Conservation (phyloP, 2,113 vertebrate genomes). For the Corydoras maculifer region DNA sequence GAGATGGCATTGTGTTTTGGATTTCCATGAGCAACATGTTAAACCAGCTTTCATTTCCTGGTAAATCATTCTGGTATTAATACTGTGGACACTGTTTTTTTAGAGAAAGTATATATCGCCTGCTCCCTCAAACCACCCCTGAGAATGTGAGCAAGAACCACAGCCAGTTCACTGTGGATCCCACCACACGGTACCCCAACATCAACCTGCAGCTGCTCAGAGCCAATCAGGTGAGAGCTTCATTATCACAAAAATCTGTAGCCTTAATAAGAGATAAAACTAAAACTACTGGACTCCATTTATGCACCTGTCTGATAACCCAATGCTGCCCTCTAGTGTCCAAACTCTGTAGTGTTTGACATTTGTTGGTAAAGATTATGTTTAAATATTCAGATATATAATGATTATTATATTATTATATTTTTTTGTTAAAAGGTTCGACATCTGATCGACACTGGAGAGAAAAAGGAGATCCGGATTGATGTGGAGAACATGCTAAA, state of each 20-base stretch:
- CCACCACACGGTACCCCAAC: slow-evolving; percentile 91
- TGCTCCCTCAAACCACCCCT: slow-evolving; percentile 93
- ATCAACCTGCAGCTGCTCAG: slow-evolving; percentile 84
- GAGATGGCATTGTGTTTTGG: slow-evolving; percentile 42
- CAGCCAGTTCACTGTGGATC: slow-evolving; percentile 91
- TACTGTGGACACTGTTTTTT: slow-evolving; percentile 2
- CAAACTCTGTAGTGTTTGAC: no score
- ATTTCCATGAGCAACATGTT: neutral
- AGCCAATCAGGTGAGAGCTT: slow-evolving; percentile 78
- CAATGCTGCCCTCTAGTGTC: no score
- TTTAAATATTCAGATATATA: no score
- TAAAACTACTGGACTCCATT: no score
- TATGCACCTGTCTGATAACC: no score
- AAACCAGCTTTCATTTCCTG: no score
- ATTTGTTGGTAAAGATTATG: no score
- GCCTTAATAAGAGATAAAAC: no score
- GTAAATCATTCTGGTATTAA: slow-evolving; percentile 1
- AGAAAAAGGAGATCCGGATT: slow-evolving; percentile 76
- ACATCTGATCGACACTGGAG: slow-evolving; percentile 84
- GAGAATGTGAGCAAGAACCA: slow-evolving; percentile 98
- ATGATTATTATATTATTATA: neutral
- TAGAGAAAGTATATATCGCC: slow-evolving; percentile 92
- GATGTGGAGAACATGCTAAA: slow-evolving; percentile 87
- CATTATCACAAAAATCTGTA: no score
- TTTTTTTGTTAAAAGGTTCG: slow-evolving; percentile 68